phyloP scores from a whole-genome alignment of 2,113 vertebrate genomes.

The Melanerpes aurifrons region DNA sequence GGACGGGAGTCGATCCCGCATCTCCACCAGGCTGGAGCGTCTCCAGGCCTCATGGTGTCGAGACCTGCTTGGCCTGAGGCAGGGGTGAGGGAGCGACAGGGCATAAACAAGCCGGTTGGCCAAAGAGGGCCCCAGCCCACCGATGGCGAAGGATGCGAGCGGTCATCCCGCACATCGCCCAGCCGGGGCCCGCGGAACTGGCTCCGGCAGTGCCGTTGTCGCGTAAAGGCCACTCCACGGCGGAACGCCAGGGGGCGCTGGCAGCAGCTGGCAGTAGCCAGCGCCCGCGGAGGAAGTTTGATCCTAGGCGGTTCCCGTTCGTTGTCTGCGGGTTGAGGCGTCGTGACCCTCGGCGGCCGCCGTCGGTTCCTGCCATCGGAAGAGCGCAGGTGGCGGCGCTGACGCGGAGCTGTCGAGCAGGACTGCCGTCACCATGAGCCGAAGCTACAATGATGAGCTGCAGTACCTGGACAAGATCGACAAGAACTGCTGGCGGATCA shows the following conservation, averaged over 20 bases:
- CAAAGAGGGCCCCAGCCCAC: background rate
- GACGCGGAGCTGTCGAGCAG: rapidly evolving
- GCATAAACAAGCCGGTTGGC: too few relatives aligned
- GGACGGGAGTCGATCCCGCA: too few relatives aligned
- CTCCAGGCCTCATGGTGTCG: background rate
- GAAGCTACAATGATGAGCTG: constrained; percentile 95
- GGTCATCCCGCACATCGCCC: rapidly evolving
- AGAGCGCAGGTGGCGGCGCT: background rate
- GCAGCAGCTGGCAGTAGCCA: too few relatives aligned
- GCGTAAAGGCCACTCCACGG: background rate
- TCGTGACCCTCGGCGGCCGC: background rate
- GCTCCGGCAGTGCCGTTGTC: too few relatives aligned
- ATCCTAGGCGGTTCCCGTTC: background rate
- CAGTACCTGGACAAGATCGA: constrained; percentile 91
- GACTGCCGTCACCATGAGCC: constrained; percentile 82
- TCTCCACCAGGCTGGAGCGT: background rate
- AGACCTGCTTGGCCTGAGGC: background rate
- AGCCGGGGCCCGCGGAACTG: rapidly evolving
- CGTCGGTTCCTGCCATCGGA: background rate
- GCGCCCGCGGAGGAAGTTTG: background rate
- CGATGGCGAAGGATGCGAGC: background rate
- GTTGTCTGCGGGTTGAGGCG: rapidly evolving
- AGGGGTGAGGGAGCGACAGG: background rate
- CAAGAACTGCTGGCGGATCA: constrained; percentile 93
- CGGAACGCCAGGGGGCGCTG: background rate